phyloP scores from a whole-genome alignment of 2,888 invertebrate genomes.

The Rhagophthalmus giganteus region DNA sequence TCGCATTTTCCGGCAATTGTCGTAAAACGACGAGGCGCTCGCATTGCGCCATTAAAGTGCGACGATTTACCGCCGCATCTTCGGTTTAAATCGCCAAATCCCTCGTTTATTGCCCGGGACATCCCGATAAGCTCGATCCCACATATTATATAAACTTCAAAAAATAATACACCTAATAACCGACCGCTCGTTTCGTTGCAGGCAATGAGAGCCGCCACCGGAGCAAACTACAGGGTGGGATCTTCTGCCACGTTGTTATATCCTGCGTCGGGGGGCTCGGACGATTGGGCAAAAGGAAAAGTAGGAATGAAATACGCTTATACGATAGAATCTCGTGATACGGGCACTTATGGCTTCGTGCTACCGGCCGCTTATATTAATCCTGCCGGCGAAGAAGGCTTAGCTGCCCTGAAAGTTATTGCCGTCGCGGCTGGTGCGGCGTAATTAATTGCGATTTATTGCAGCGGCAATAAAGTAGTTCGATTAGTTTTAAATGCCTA shows the following conservation, averaged over 20 bases:
- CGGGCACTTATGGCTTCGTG: constrained; percentile 83
- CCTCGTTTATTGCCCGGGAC: too few relatives aligned
- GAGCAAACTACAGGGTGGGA: constrained; percentile 72
- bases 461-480: neutral
- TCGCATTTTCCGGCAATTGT: too few relatives aligned
- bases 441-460: constrained; percentile 31
- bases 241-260: constrained; percentile 78
- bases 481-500: neutral
- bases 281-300: constrained; percentile 89
- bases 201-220: constrained; percentile 64
- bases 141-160: too few relatives aligned
- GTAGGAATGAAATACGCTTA: constrained; percentile 84
- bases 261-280: constrained; percentile 80
- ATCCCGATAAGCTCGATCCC: too few relatives aligned
- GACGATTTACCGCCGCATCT: too few relatives aligned
- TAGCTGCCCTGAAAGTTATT: constrained; percentile 70
- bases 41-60: too few relatives aligned
- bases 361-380: constrained; percentile 78
- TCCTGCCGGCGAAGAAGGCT: constrained; percentile 73
- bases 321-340: constrained; percentile 87
- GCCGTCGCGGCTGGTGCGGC: constrained; percentile 57
- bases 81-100: too few relatives aligned
- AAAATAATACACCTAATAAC: too few relatives aligned
- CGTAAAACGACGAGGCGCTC: too few relatives aligned
- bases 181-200: too few relatives aligned